Percentiles rank a stretch among this genome's conserved stretches.
Conservation (phyloP, 2,797 vertebrate genomes). For the Falco columbarius region DNA sequence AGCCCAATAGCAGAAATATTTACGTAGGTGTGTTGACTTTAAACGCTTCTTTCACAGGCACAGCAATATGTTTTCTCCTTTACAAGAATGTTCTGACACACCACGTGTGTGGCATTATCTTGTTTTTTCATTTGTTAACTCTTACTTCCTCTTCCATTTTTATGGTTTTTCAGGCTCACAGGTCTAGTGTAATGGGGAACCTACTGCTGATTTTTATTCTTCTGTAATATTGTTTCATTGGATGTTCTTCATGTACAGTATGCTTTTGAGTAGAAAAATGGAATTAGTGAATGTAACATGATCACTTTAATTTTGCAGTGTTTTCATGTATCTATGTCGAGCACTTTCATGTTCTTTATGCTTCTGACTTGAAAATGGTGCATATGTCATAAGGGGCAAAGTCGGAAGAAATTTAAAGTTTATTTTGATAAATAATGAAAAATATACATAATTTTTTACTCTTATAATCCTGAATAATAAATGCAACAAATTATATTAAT, state of each 20-base stretch:
- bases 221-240: not conserved
- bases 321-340: not conserved
- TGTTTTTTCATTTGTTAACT: not conserved
- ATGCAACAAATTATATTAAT: not conserved
- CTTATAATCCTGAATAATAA: not conserved
- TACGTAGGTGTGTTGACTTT: not conserved
- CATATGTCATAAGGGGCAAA: conserved; percentile 11
- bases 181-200: not conserved
- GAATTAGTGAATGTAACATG: not conserved
- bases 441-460: conserved; percentile 13
- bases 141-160: not conserved
- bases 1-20: not conserved
- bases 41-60: not conserved
- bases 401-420: conserved; percentile 40
- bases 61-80: not conserved
- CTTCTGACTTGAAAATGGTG: conserved; percentile 45
- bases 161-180: not conserved
- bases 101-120: not conserved
- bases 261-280: not conserved
- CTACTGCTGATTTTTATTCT: not conserved
- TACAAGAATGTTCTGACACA: not conserved
- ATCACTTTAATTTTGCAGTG: not conserved
- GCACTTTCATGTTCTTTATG: conserved; percentile 1
- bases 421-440: conserved; percentile 54
- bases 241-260: not conserved